These are phyloP conservation scores for Hoplodrina ambigua DNA, from an alignment of 2,888 invertebrate genomes.

Conservation along the genomic window DNA sequence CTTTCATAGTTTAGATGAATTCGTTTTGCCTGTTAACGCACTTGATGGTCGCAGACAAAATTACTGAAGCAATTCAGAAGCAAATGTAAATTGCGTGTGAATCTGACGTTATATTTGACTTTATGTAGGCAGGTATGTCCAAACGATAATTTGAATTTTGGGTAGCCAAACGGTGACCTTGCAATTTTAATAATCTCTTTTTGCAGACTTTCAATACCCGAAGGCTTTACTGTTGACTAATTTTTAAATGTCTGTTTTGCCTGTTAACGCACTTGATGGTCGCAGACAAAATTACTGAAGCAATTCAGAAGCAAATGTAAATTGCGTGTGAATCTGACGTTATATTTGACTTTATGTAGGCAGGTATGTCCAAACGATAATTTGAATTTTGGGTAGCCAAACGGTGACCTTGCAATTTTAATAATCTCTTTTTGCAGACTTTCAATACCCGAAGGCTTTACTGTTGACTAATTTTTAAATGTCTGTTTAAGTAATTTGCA, in stretches of 20 bases:
- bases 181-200: too few species aligned
- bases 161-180: slow-evolving; percentile 13
- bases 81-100: slow-evolving; percentile 42
- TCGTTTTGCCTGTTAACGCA: slow-evolving; percentile 33
- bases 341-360: slow-evolving; percentile 24
- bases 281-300: slow-evolving; percentile 24
- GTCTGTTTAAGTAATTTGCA: neutral
- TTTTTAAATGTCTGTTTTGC: too few species aligned
- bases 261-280: slow-evolving; percentile 41
- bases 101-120: slow-evolving; percentile 26
- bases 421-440: neutral
- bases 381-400: slow-evolving; percentile 1
- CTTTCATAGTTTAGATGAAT: slow-evolving; percentile 16
- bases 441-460: slow-evolving; percentile 6
- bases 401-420: slow-evolving; percentile 20
- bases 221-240: too few species aligned
- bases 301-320: slow-evolving; percentile 32
- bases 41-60: slow-evolving; percentile 42
- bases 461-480: neutral
- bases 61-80: slow-evolving; percentile 14
- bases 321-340: slow-evolving; percentile 33
- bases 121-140: neutral
- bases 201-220: too few species aligned
- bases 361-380: slow-evolving; percentile 6
- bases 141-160: slow-evolving; percentile 17